Base-by-base conservation (phyloP, 2,797 vertebrate genomes). In the Champsocephalus esox region DNA sequence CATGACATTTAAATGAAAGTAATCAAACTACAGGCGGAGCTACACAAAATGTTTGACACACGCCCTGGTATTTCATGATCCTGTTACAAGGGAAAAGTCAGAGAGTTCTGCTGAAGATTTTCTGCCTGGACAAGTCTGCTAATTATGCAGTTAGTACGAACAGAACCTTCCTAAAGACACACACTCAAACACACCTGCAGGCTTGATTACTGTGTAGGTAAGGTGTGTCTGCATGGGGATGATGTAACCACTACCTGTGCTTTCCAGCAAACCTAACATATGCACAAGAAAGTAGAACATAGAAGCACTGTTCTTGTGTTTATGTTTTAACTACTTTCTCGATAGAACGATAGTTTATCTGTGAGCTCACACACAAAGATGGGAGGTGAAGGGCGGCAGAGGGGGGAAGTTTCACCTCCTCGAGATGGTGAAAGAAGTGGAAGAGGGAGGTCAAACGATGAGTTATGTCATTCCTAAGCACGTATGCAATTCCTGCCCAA, bases 381-480 rank as follows among this genome's bases (percentile, higher is more conserved):
- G 58, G 69, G 68, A 79, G 61, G 67, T 70, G 55, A 62, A 62
- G 38, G 61, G 38, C 1, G 0, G 57, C 4, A 19, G 59, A 21
- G 10, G 41, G 46, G 74, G 48, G 3, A 69, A 71, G 80, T 74
- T 87, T 88, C 65, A 73, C 71, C 79, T 78, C 66, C 62, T 74
- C 3, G 12, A 78, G 68, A 86, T 60, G 45, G 56, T 66, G 49
- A 67, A 43, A 61, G 45, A 38, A 52, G 56, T 51, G 14, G 13
- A 51, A 49, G 41, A 16, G 61, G 3, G 62, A 51, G 28, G 57
- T 78, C 55, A 58, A 19, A 66, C 46, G 52, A 73, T 86, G 85
- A 92, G 80, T 88, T 86, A 88, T 88, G 72, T 84, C 88, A 92
- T 93, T 92, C 91, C 90, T 88, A 19, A 91, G 51, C 67, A 78